Conservation (phyloP, 2,888 invertebrate genomes). For the Pseudoips prasinana region DNA sequence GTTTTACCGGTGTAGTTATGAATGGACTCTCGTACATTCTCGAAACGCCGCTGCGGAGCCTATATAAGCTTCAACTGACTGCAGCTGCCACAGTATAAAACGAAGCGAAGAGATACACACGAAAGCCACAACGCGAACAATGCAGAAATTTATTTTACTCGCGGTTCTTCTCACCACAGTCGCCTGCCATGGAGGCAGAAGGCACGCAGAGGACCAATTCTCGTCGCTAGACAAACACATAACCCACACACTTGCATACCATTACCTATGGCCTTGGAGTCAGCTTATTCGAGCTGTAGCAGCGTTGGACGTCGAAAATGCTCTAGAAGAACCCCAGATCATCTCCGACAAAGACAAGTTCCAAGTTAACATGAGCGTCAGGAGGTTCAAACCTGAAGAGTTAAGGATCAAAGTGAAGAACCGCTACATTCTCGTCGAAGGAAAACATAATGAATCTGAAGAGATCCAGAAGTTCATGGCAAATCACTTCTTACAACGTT, state of each 20-base stretch:
- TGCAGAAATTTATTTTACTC: slow-evolving; percentile 55
- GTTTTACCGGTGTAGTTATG: slow-evolving; percentile 56
- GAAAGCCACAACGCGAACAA: slow-evolving; percentile 47
- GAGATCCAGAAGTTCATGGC: slow-evolving; percentile 53
- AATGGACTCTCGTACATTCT: slow-evolving; percentile 68
- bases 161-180: slow-evolving; percentile 45
- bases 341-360: slow-evolving; percentile 58
- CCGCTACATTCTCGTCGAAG: slow-evolving; percentile 65
- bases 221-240: slow-evolving; percentile 60
- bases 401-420: slow-evolving; percentile 68
- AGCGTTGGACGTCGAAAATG: slow-evolving; percentile 52
- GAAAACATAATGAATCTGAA: slow-evolving; percentile 57
- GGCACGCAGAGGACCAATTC: slow-evolving; percentile 59
- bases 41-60: slow-evolving; percentile 59
- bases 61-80: slow-evolving; percentile 60
- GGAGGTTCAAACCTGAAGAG: slow-evolving; percentile 65
- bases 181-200: slow-evolving; percentile 45
- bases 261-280: slow-evolving; percentile 73
- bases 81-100: slow-evolving; percentile 44
- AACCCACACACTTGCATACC: slow-evolving; percentile 60
- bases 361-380: slow-evolving; percentile 60
- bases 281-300: slow-evolving; percentile 63
- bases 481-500: slow-evolving; percentile 70
- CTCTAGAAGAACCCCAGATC: slow-evolving; percentile 63
- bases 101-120: slow-evolving; percentile 20